Base-by-base conservation (phyloP, 2,113 vertebrate species). In the Oceanites oceanicus region DNA sequence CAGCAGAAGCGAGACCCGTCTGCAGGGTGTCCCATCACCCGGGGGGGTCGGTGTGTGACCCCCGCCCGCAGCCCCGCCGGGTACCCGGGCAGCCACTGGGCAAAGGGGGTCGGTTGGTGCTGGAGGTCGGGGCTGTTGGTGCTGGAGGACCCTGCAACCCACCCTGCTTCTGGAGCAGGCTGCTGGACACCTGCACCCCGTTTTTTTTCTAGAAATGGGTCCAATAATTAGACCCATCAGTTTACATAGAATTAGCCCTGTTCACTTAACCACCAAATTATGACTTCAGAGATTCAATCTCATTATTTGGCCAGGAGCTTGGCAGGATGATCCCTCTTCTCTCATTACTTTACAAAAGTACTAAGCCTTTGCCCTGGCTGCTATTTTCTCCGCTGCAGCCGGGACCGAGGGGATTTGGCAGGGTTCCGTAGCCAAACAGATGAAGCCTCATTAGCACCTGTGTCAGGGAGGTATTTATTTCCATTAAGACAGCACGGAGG, bases 401-500 rank as follows among this genome's bases (percentile, higher is more conserved):
- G 20, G 74, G 84, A 38, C 58, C 1, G 0, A 13, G 66, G 71
- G 86, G 73, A 34, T 27, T 58, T 96, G 94, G 91, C 93, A 71
- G 77, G 8, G 74, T 0, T 92, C 85, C 52, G 7, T 3, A 1
- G 81, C 91, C 93, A 45, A 34, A 26, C 27, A 65, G 47, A 81
- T 15, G 85, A 53, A 66, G 82, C 65, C 77, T 92, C 94, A 73
- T 90, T 85, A 96, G 86, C 88, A 90, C 93, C 96, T 92, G 88
- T 6, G 58, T 2, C 81, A 36, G 91, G 92, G 74, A 78, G 61
- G 70, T 34, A 7, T 90, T 95, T 67, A 62, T 90, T 85, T 52
- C 88, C 91, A 95, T 75, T 53, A 67, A 15, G 91, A 4, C 25
- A 49, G 86, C 12, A 8, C 0, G 47, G 61, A 78, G 55, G 6